Conservation (phyloP, 2,797 vertebrate species). For the Champsocephalus esox region DNA sequence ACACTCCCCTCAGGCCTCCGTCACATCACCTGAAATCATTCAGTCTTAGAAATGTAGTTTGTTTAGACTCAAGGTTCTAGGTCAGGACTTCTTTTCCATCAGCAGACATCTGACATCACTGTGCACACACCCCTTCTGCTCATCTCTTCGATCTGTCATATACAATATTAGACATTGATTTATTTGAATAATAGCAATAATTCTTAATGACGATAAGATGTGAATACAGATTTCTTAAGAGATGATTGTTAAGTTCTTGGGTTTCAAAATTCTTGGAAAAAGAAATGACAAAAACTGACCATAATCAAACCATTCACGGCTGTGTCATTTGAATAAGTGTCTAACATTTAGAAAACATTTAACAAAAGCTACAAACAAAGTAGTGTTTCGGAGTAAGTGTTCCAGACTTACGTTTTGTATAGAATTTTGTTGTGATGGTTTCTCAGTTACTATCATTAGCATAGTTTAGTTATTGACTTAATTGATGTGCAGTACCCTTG, state of each 20-base stretch:
- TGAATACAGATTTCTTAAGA: background rate
- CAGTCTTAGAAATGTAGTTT: slow-evolving; percentile 38
- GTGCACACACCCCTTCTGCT: background rate
- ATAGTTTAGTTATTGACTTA: too few relatives aligned
- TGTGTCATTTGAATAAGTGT: too few relatives aligned
- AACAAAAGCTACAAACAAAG: too few relatives aligned
- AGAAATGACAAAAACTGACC: too few relatives aligned
- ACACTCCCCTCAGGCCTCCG: slow-evolving; percentile 28
- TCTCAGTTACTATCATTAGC: background rate
- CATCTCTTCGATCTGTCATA: background rate
- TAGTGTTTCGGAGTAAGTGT: too few relatives aligned
- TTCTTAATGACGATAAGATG: background rate
- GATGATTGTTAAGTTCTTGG: background rate
- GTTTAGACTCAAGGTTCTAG: slow-evolving; percentile 22
- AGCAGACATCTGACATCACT: background rate
- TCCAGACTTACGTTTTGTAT: too few relatives aligned
- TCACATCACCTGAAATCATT: slow-evolving; percentile 30
- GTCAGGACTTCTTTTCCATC: background rate
- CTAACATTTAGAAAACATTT: too few relatives aligned
- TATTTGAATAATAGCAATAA: background rate
- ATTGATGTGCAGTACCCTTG: background rate
- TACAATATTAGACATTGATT: background rate
- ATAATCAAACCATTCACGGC: too few relatives aligned
- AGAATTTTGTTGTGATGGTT: background rate
- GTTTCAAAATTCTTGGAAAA: background rate